phyloP scores from a whole-genome alignment of 2,888 invertebrate genomes.

The Drosophila neotestacea region DNA sequence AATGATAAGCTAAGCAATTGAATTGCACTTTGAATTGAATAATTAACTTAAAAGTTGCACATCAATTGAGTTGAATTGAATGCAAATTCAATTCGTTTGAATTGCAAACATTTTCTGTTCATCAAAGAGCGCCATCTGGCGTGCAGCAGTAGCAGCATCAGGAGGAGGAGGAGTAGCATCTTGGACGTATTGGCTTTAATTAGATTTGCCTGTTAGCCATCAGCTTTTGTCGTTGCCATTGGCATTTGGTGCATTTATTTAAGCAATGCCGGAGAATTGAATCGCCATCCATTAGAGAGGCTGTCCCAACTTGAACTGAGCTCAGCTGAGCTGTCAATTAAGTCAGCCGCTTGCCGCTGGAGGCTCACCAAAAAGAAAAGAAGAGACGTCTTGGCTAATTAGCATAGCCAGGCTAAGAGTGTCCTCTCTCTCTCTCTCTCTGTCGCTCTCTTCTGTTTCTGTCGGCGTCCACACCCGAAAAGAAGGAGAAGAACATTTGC shows the following conservation, averaged over 20 bases:
- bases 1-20: not conserved
- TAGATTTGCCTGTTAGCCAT: conserved; percentile 62
- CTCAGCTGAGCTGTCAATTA: conserved; percentile 53
- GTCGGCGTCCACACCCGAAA: conserved; percentile 3
- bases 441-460: not conserved
- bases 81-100: conserved; percentile 13
- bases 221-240: conserved; percentile 39
- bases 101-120: not conserved
- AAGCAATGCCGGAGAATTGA: conserved; percentile 26
- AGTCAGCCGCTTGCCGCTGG: conserved; percentile 31
- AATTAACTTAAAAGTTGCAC: conserved; percentile 11
- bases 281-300: conserved; percentile 16
- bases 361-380: conserved; percentile 23
- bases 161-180: conserved; percentile 8
- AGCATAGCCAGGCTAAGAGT: conserved; percentile 45
- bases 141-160: conserved; percentile 14
- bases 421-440: not conserved
- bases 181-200: conserved; percentile 55
- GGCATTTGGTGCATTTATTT: conserved; percentile 54
- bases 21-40: conserved; percentile 7
- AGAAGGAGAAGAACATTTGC: not conserved
- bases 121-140: conserved; percentile 40
- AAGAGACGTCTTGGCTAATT: conserved; percentile 43
- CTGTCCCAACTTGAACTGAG: conserved; percentile 7
- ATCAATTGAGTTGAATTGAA: conserved; percentile 3